phyloP scores from a whole-genome alignment of 2,113 vertebrate species.

The Diphyllodes magnificus region DNA sequence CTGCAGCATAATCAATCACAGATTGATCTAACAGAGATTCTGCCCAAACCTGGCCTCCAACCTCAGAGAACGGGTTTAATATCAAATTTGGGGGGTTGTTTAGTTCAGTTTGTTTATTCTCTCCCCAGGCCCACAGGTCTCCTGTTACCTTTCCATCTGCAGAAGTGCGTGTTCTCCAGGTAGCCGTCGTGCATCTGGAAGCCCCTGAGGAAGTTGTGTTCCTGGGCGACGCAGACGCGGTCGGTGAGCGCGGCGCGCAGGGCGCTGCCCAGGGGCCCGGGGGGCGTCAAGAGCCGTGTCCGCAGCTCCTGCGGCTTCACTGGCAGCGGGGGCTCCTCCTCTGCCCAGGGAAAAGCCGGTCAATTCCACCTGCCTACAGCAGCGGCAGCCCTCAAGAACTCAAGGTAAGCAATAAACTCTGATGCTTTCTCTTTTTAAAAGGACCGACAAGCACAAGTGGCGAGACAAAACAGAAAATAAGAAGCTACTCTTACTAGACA shows the following conservation, averaged over 20 bases:
- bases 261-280: constrained; percentile 2
- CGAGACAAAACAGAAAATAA: background rate
- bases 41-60: background rate
- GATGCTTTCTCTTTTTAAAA: background rate
- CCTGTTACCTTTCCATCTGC: constrained; percentile 69
- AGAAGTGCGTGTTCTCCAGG: constrained; percentile 44
- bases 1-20: background rate
- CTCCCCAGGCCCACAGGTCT: too few species aligned
- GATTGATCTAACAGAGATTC: background rate
- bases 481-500: background rate
- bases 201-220: constrained; percentile 67
- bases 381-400: background rate
- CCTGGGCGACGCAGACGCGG: constrained; percentile 49
- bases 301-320: background rate
- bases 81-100: accelerated
- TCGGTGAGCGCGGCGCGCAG: constrained; percentile 50
- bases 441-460: background rate
- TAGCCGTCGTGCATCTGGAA: constrained; percentile 71
- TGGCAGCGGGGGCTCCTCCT: constrained; percentile 2
- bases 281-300: constrained; percentile 39
- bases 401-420: background rate
- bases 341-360: background rate
- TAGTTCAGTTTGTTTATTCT: background rate
- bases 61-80: background rate
- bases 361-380: background rate